Base-by-base conservation (phyloP, 2,888 invertebrate genomes). In the Thera britannica region DNA sequence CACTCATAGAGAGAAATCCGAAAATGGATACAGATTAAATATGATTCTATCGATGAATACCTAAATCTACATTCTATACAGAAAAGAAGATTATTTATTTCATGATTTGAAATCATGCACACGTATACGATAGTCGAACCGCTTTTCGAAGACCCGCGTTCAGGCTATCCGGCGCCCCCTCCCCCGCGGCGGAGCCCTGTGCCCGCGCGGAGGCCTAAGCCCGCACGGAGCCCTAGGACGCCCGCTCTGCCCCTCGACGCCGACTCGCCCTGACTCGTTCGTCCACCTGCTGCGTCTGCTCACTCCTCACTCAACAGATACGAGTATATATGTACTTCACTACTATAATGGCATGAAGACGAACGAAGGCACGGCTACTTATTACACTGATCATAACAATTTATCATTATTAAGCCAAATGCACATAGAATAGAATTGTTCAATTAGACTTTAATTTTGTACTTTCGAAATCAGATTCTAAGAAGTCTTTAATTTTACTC, bases 1-100 rank as follows among this genome's bases (percentile, higher is more conserved):
- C 92, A 92, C 90, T 92, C 90, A 92, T 93, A 93, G 93, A 93
- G 93, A 93, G 93, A 92, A 93, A 91, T 92, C 92, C 93, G 88
- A 92, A 90, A 90, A 86, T 91, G 92, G 91, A 92, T 93, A 93
- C 91, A 90, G 90, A 88, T 93, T 92, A 90, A 88, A 91, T 92
- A 92, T 92, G 91, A 90, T 90, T 92, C 90, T 91, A 90, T 91
- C 90, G 89, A 88, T 90, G 90, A 92, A 90, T 92, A 86, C 86
- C 92, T 92, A 92, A 87, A 75, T 73, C 93, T 93, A 93, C 89
- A 83, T 90, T 81, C 86, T 91, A 88, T 90, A 93, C 92, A 92
- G 88, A 91, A 90, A 34, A 92, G 89, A 90, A 87, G 89, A 86
- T 87, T 89, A 84, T 79, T 86, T 86, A 85, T 83, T 83, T 83